Evolutionary conservation across 2,113 vertebrate genomes (phyloP), one percentile per base, ranked within the genome.

Genomic region (Cariama cristata): DNA sequence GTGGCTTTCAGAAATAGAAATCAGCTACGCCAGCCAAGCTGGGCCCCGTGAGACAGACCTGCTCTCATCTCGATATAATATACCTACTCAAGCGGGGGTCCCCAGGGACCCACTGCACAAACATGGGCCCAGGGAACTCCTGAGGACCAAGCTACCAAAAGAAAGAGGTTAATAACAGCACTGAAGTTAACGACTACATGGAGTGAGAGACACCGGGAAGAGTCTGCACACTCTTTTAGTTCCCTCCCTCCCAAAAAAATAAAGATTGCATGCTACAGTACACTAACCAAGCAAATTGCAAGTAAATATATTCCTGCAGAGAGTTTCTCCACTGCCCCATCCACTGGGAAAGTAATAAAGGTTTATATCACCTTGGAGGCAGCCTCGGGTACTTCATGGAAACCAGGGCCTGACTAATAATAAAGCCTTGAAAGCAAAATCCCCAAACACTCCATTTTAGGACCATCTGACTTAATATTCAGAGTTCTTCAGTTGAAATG

Each of bases 1-100:
- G 68, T 63, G 56, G 47, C 17, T 13, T 68, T 94, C 81, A 68
- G 82, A 96, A 97, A 96, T 7, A 93, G 76, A 56, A 93, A 64
- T 47, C 59, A 50, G 38, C 21, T 62, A 3, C 6, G 30, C 13
- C 49, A 90, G 74, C 42, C 71, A 85, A 85, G 50, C 6, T 9
- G 8, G 8, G 64, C 44, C 60, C 35, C 24, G 3, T 4, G 73
- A 91, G 93, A 83, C 62, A 66, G 7, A n/a, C 9, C 14, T 1
- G 33, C 35, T 86, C 79, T 79, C 92, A 86, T 52, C 81, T 73
- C 63, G 27, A 79, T 66, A 27, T 47, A 82, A 90, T 23, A 33
- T 9, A 20, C 63, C 91, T 68, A 56, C 38, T 85, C 66, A 26
- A 45, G 55, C n/a, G 38, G 17, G 49, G 66, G 56, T 91, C n/a